Base-by-base conservation (phyloP, 1,140 invertebrate species). In the Dendrolimus punctatus region DNA sequence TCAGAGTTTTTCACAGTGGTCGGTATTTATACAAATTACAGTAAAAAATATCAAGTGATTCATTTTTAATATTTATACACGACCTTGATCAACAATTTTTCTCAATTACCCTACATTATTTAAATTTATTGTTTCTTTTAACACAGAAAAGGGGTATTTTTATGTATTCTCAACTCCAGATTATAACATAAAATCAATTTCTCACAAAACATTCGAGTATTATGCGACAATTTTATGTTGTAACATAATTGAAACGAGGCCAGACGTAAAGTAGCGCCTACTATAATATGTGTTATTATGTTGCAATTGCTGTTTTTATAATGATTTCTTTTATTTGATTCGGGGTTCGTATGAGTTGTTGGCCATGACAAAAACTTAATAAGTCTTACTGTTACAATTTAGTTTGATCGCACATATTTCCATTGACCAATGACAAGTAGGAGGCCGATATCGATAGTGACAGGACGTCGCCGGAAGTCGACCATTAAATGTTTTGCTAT, bases 291-390 rank as follows among this genome's bases (percentile, higher is more conserved):
- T 36, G 39, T 51, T 36, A 39, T 44, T 51, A 44, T 57, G 40
- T 55, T 46, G 57, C 41, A 48, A 52, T 49, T 55, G 38, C 8
- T 40, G 49, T 45, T 39, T 40, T 58, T 57, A 54, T 55, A 55
- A 59, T 55, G 49, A 49, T 59, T 55, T 49, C 57, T 59, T 59
- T 59, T 58, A 54, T 58, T 59, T 54, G 44, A 46, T 47, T 51
- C 8, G 49, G 23, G 23, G 23, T 23, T 23, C 48, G 47, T 54
- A 49, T 42, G 46, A 53, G 44, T 44, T 7, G 57, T 39, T 42
- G 57, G 39, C 52, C 53, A 45, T 59, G 53, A 55, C 48, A 51
- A 59, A 55, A 51, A 49, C 39, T 47, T 55, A 49, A 55, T 54
- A 54, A 54, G 44, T 51, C 40, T 41, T 59, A 51, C 5, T 55